phyloP scores from a whole-genome alignment of 2,113 vertebrate species.

The Tenebrosternarchus preto region DNA sequence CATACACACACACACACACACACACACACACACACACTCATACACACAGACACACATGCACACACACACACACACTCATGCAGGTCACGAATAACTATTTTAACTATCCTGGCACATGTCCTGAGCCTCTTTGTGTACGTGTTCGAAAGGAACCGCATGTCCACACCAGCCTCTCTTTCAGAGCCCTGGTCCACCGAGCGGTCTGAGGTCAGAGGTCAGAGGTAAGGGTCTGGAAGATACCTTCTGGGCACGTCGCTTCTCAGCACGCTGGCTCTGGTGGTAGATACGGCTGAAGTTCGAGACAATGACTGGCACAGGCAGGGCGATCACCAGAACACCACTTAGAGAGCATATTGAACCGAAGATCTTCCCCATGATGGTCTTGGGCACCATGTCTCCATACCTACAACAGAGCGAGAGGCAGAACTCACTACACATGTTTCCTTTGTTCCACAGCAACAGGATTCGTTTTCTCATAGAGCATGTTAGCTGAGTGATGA shows the following conservation, averaged over 20 bases:
- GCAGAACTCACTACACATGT: no score
- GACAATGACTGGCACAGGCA: constrained; percentile 96
- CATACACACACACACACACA: no score
- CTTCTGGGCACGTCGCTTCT: constrained; percentile 95
- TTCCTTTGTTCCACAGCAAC: no score
- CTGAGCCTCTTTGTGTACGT: no score
- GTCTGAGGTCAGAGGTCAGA: not conserved
- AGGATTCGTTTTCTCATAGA: no score
- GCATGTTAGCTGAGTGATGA: not conserved
- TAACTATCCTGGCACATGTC: no score
- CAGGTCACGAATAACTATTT: no score
- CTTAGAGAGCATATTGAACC: constrained; percentile 94
- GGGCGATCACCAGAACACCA: constrained; percentile 93
- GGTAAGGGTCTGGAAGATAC: constrained; percentile 63
- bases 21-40: no score
- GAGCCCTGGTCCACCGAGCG: not conserved
- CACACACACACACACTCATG: no score
- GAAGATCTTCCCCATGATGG: constrained; percentile 95
- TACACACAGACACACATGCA: no score
- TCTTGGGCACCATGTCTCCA: constrained; percentile 97
- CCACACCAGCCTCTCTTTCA: no score
- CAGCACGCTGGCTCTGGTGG: constrained; percentile 95
- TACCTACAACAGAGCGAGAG: constrained; percentile 76
- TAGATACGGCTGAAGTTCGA: constrained; percentile 99
- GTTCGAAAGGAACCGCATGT: no score